These are phyloP conservation scores for Clavelina lepadiformis DNA, from an alignment of 23 tunicate genomes.

Conservation along the genomic window DNA sequence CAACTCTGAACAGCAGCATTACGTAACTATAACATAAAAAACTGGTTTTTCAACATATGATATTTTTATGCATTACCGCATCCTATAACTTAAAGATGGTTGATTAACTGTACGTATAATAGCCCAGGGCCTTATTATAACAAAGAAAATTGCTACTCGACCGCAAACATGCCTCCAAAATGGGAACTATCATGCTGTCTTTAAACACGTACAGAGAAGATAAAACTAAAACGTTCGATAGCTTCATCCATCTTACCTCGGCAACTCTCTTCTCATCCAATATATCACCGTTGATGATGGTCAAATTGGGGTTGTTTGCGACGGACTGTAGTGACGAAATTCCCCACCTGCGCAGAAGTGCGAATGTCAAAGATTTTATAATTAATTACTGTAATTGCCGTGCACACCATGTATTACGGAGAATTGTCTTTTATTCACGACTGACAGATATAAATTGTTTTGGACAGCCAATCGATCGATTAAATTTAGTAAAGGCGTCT, in stretches of 20 bases:
- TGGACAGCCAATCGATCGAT: too few species aligned
- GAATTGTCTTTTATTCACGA: too few species aligned
- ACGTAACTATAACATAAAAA: too few species aligned
- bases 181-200: not conserved
- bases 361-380: too few species aligned
- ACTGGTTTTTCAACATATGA: too few species aligned
- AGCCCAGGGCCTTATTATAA: not conserved
- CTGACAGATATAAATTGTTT: too few species aligned
- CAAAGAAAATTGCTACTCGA: not conserved
- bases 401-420: too few species aligned
- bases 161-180: not conserved
- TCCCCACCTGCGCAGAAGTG: constrained; percentile 99
- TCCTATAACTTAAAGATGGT: not conserved
- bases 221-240: not conserved
- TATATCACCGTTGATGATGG: constrained; percentile 70
- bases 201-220: not conserved
- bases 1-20: too few species aligned
- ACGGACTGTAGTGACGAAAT: constrained; percentile 45
- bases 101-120: not conserved
- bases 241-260: constrained; percentile 19
- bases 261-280: constrained; percentile 35
- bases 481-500: too few species aligned
- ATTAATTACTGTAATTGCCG: too few species aligned
- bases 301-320: constrained; percentile 53
- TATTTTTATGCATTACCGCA: not conserved